These are phyloP conservation scores for Parascotia fuliginaria DNA, from an alignment of 2,888 invertebrate genomes.

Conservation along the genomic window DNA sequence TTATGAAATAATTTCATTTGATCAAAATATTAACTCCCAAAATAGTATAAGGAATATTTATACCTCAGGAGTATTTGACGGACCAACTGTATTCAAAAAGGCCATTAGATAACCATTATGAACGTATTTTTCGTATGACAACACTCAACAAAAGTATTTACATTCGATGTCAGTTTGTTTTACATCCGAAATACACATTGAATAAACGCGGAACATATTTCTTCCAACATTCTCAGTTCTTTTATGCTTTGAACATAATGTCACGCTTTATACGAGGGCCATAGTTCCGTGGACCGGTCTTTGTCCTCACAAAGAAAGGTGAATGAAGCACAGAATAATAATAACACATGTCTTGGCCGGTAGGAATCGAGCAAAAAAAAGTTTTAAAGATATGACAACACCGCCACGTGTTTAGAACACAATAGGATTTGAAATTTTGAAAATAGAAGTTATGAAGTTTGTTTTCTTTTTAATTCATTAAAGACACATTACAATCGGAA, in stretches of 20 bases:
- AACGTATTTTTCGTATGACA: constrained; percentile 78
- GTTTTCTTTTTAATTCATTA: constrained; percentile 45
- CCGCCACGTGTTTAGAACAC: constrained; percentile 75
- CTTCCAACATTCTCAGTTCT: constrained; percentile 72
- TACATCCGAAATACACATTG: constrained; percentile 82
- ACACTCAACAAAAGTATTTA: constrained; percentile 83
- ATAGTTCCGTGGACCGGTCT: constrained; percentile 74
- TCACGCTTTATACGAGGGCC: constrained; percentile 72
- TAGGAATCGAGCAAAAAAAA: constrained; percentile 69
- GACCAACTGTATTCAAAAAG: constrained; percentile 59
- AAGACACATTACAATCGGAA: too few relatives aligned
- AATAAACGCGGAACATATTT: constrained; percentile 80
- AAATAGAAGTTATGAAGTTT: constrained; percentile 58
- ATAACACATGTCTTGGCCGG: constrained; percentile 74
- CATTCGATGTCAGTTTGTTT: constrained; percentile 85
- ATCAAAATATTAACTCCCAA: neutral
- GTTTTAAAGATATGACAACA: constrained; percentile 75
- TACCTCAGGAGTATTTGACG: constrained; percentile 51
- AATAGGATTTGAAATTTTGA: constrained; percentile 59
- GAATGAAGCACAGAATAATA: constrained; percentile 81
- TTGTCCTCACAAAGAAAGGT: constrained; percentile 77
- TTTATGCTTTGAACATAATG: constrained; percentile 77
- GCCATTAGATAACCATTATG: constrained; percentile 80
- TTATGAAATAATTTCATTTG: neutral
- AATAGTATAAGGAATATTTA: constrained; percentile 9